Base-by-base conservation (phyloP, 2,797 vertebrate species). In the Melanotaenia trifasciata region DNA sequence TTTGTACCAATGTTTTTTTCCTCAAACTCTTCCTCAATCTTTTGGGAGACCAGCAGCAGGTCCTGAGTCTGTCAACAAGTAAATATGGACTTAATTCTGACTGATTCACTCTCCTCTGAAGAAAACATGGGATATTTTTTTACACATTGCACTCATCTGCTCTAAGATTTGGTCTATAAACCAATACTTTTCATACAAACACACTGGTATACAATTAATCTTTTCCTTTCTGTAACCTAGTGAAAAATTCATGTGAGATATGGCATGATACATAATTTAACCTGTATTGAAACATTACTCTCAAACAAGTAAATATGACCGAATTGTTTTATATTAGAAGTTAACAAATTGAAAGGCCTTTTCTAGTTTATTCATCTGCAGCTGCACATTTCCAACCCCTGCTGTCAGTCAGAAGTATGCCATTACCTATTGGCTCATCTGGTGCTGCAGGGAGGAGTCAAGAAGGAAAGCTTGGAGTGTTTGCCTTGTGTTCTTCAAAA, bases 381-480 rank as follows among this genome's bases (percentile, higher is more conserved):
- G 7, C 35, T 2, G 64, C 57, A 61, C 58, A 24, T 60, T 64
- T 26, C 69, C 53, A 53, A 38, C 43, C 60, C 51, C 60, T 50
- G 65, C 75, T 73, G 78, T 86, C 83, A 82, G 0, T 87, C 78
- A 73, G 12, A 51, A 16, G 35, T 5, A 59, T 6, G 0, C 7
- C 45, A 33, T n/a, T 12, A 26, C 36, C 75, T 24, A 83, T 81
- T 83, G 78, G 88, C 78, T 80, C 7, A 0, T 56, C 38, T 28
- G 59, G 36, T 83, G 66, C 83, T 75, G 87, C 84, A 86, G 81
- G 84, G 84, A 71, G 90, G 78, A 64, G 68, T 45, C 6, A 22
- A 14, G 22, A 33, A 40, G 58, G 13, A 70, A 30, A 16, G 56
- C 63, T 2, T 11, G 3, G 40, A 59, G 59, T 26, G 45, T 54